Conservation (phyloP, 35 echinoderm and acorn worm species). For the Lytechinus pictus region DNA sequence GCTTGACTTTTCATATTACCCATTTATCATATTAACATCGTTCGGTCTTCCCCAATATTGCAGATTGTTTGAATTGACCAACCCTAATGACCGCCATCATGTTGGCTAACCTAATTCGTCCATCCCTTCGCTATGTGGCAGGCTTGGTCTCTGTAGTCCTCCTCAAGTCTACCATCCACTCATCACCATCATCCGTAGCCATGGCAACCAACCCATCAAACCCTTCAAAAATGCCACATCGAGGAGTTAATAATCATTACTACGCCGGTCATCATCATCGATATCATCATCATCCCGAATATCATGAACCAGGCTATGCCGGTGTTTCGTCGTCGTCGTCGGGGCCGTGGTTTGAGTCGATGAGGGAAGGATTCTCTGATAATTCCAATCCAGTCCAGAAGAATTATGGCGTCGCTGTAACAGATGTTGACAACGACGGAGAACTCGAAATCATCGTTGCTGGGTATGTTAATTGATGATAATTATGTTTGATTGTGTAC, state of each 20-base stretch:
- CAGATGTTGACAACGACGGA: constrained; percentile 58
- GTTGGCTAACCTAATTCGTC: constrained; percentile 33
- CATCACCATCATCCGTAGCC: background rate
- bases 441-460: constrained; percentile 53
- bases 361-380: background rate
- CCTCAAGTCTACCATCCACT: constrained; percentile 23
- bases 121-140: constrained; percentile 48
- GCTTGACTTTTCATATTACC: too few relatives aligned
- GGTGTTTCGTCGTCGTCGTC: background rate
- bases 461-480: constrained; percentile 19
- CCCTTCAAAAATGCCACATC: background rate
- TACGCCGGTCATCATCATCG: background rate
- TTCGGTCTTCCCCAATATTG: background rate
- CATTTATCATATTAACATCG: background rate
- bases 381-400: constrained; percentile 30
- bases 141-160: constrained; percentile 44
- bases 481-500: too few relatives aligned
- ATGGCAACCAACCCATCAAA: background rate
- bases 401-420: constrained; percentile 55
- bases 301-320: background rate
- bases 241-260: background rate
- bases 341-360: background rate
- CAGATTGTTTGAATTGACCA: background rate
- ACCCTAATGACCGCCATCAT: background rate
- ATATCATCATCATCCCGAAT: background rate